These are phyloP conservation scores for Drosophila nigricruria DNA, from an alignment of 2,888 invertebrate species.

Conservation along the genomic window DNA sequence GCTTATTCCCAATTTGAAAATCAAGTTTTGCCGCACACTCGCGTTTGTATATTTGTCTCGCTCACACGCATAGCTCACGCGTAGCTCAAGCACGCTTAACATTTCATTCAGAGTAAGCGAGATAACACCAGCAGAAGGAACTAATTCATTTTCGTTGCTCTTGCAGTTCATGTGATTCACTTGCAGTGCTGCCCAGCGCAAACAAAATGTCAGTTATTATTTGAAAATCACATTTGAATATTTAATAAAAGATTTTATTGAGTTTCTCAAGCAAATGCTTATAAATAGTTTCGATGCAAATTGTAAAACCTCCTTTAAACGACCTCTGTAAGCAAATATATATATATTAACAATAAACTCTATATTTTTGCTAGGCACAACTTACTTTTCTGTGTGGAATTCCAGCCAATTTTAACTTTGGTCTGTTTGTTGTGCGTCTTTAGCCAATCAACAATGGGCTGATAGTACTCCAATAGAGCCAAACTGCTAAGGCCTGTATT, in stretches of 20 bases:
- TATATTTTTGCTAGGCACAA: not conserved
- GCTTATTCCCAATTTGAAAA: constrained; percentile 16
- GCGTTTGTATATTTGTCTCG: constrained; percentile 6
- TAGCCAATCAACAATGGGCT: constrained; percentile 86
- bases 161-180: not conserved
- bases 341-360: not conserved
- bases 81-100: not conserved
- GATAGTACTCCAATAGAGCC: constrained; percentile 92
- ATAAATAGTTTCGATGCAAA: not conserved
- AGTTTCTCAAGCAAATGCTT: constrained; percentile 4
- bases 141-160: constrained; percentile 33
- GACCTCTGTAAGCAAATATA: constrained; percentile 58
- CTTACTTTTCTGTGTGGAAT: constrained; percentile 79
- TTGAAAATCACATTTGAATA: constrained; percentile 15
- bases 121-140: constrained; percentile 1
- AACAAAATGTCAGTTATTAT: constrained; percentile 9
- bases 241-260: constrained; percentile 12
- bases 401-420: constrained; percentile 81
- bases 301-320: constrained; percentile 36
- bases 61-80: not conserved
- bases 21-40: constrained; percentile 18
- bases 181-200: constrained; percentile 31
- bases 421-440: constrained; percentile 70
- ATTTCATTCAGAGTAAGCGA: constrained; percentile 12
- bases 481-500: constrained; percentile 90